Percentiles rank a stretch among this genome's conserved stretches.
Conservation (phyloP, 2,888 invertebrate genomes). For the Diloba caeruleocephala region DNA sequence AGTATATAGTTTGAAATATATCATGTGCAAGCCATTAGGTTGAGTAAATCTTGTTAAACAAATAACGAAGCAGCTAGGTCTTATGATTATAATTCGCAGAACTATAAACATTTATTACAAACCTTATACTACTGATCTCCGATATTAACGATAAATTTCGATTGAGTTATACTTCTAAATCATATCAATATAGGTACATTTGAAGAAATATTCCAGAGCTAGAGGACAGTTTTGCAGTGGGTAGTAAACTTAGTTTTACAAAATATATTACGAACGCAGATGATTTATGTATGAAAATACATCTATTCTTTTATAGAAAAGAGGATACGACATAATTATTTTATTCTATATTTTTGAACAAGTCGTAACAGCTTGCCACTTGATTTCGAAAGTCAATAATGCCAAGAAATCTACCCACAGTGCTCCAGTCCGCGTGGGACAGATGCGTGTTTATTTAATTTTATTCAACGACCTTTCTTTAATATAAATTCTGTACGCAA, state of each 20-base stretch:
- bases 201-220: no score
- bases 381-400: slow-evolving; percentile 47
- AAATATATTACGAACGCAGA: no score
- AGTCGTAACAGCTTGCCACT: slow-evolving; percentile 20
- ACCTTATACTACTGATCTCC: slow-evolving; percentile 1
- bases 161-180: no score
- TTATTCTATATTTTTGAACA: slow-evolving; percentile 16
- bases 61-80: slow-evolving; percentile 10
- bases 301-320: no score
- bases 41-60: slow-evolving; percentile 8
- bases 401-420: slow-evolving; percentile 41
- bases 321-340: slow-evolving; percentile 26
- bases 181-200: no score
- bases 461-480: slow-evolving; percentile 46
- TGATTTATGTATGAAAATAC: no score
- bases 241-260: no score
- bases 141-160: not conserved
- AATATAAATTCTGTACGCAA: slow-evolving; percentile 26
- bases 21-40: slow-evolving; percentile 9
- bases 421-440: slow-evolving; percentile 30
- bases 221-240: no score
- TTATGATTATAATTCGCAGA: slow-evolving; percentile 16
- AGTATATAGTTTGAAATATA: not conserved
- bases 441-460: slow-evolving; percentile 42
- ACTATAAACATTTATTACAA: slow-evolving; percentile 6